These are phyloP conservation scores for Megalurothrips usitatus DNA, from an alignment of 2,888 invertebrate genomes.

Conservation along the genomic window DNA sequence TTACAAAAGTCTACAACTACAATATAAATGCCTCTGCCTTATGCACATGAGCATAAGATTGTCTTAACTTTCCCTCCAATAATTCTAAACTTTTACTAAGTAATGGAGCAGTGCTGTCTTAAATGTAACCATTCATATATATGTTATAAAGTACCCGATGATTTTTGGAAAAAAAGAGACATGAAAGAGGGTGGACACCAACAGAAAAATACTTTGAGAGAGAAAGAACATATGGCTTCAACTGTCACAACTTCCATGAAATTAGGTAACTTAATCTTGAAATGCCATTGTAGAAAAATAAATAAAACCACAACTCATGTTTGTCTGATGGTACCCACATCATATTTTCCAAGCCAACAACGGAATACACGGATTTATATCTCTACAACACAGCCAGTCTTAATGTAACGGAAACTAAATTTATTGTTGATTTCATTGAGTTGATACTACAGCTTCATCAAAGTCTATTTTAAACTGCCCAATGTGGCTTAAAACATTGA, in stretches of 20 bases:
- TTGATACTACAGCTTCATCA: not conserved
- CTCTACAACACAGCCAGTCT: not conserved
- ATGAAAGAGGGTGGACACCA: not conserved
- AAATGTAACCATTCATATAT: not conserved
- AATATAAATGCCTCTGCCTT: not conserved
- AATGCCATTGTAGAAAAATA: not conserved
- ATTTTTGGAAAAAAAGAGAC: not conserved
- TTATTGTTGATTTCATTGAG: not conserved
- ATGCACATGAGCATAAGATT: not conserved
- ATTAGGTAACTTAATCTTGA: not conserved
- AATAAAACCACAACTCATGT: not conserved
- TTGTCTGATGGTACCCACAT: not conserved
- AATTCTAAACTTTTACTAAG: not conserved
- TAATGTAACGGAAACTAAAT: not conserved
- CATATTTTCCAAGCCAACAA: not conserved
- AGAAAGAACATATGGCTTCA: not conserved
- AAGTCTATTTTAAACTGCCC: slow-evolving; percentile 36
- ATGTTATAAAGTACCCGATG: not conserved
- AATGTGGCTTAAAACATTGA: slow-evolving; percentile 45
- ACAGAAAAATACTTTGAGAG: not conserved
- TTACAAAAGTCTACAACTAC: not conserved
- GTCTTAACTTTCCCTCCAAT: not conserved
- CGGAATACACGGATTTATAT: not conserved
- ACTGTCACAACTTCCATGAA: not conserved
- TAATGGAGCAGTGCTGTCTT: not conserved